Base-by-base conservation (phyloP, 2,797 vertebrate species). In the Hephaestus fuliginosus region DNA sequence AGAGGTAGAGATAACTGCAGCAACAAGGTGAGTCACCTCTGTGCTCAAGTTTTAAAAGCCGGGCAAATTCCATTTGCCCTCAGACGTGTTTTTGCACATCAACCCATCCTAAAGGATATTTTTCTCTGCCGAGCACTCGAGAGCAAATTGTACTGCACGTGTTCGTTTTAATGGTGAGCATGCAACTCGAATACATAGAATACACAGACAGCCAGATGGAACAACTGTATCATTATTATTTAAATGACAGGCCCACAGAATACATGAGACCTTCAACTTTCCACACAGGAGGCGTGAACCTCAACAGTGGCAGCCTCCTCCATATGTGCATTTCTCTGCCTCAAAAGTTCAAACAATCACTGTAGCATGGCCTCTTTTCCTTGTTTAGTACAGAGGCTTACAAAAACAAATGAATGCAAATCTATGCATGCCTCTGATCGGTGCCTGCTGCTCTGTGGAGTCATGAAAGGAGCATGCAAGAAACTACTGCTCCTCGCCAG, bases 1-100 rank as follows among this genome's bases (percentile, higher is more conserved):
- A 11, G 72, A 73, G 61, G 82, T 41, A 72, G 62, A 51, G 53
- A 80, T 77, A 46, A 64, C 74, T 83, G 76, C 52, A 77, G 78
- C 46, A 84, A 70, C 73, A 56, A 53, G 61, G 76, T 85, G 84
- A 90, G 76, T 90, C 86, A 87, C 67, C 51, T 76, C 79, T 81
- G 48, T 49, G 17, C 58, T 53, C 69, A 60, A 74, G 76, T 78
- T 85, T 74, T 73, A 58, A 85, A 76, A 81, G 69, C 48, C 65
- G 43, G 81, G 74, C 49, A 84, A 90, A 91, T 94, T 93, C 88
- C 88, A 77, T 91, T 86, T 85, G 86, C 81, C 84, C 82, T 80
- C 81, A 87, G 86, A 93, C 92, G 84, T 92, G 93, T 93, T 93
- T 89, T 90, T 91, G 74, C 93, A 94, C 86, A 93, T 93, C 86